phyloP scores from a whole-genome alignment of 2,113 vertebrate genomes.

The Hemichromis elongatus region DNA sequence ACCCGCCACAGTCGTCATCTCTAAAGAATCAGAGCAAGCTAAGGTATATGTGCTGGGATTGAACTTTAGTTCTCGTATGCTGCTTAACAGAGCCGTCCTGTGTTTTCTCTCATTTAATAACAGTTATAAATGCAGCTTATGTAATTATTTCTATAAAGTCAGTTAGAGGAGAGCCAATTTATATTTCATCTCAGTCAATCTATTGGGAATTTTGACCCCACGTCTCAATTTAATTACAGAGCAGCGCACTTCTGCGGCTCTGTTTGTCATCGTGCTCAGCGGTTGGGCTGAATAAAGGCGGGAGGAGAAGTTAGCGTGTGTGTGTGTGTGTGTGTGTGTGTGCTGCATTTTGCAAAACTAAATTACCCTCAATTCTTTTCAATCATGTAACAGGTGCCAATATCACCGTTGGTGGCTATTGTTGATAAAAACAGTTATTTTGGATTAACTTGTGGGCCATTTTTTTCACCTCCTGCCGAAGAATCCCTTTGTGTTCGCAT shows the following conservation, averaged over 20 bases:
- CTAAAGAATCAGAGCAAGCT: not conserved
- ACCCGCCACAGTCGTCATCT: slow-evolving; percentile 1
- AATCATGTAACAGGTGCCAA: not conserved
- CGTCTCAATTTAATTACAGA: slow-evolving; percentile 46
- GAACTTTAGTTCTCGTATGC: slow-evolving; percentile 20
- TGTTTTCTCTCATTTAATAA: slow-evolving; percentile 18
- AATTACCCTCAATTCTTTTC: slow-evolving; percentile 13
- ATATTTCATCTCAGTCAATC: slow-evolving; percentile 21
- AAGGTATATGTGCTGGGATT: slow-evolving; percentile 26
- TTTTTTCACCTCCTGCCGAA: not conserved
- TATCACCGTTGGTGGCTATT: not conserved
- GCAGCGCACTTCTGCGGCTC: not conserved
- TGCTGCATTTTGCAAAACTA: not conserved
- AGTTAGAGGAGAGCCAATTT: slow-evolving; percentile 11
- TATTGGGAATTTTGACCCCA: slow-evolving; percentile 40
- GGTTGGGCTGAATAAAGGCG: not conserved
- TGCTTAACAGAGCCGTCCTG: slow-evolving; percentile 35
- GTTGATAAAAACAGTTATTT: slow-evolving; percentile 16
- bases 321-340: not conserved
- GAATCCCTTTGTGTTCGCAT: not conserved
- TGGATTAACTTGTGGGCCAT: not conserved
- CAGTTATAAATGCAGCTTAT: not conserved
- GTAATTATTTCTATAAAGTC: slow-evolving; percentile 6
- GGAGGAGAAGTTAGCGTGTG: not conserved
- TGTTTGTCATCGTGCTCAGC: not conserved